Percentiles rank a stretch among this genome's conserved stretches.
These are phyloP conservation scores for Erpornis zantholeuca DNA, from an alignment of 2,113 vertebrate species.

Conservation along the genomic window DNA sequence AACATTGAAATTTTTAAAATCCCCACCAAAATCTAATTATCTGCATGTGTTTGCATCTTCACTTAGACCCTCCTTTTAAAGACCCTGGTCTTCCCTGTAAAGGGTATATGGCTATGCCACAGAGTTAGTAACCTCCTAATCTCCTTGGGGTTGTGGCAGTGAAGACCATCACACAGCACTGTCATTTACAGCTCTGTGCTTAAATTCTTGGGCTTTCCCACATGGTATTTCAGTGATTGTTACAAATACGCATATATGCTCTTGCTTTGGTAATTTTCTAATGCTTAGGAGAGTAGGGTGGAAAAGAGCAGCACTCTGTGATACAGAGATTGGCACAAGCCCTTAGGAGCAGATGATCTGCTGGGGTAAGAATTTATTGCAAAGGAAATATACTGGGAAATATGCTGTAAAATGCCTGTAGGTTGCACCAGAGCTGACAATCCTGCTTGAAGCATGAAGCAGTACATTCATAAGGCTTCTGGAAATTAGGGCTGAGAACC, in stretches of 20 bases:
- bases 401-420: neutral
- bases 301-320: neutral
- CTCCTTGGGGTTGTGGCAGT: neutral
- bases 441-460: neutral
- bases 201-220: neutral
- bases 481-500: neutral
- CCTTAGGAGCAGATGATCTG: neutral
- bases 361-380: neutral
- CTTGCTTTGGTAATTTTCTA: neutral
- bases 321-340: neutral
- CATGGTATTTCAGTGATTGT: neutral
- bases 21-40: neutral
- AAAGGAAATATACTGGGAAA: neutral
- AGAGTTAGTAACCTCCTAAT: neutral
- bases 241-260: neutral
- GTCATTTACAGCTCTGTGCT: neutral
- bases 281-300: neutral
- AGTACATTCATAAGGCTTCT: neutral
- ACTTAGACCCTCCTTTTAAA: neutral
- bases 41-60: neutral
- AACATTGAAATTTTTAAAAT: neutral
- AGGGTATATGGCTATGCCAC: neutral
- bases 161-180: neutral
- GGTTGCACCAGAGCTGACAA: neutral
- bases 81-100: neutral